phyloP scores from a whole-genome alignment of 2,888 invertebrate species.

The Macaria liturata region DNA sequence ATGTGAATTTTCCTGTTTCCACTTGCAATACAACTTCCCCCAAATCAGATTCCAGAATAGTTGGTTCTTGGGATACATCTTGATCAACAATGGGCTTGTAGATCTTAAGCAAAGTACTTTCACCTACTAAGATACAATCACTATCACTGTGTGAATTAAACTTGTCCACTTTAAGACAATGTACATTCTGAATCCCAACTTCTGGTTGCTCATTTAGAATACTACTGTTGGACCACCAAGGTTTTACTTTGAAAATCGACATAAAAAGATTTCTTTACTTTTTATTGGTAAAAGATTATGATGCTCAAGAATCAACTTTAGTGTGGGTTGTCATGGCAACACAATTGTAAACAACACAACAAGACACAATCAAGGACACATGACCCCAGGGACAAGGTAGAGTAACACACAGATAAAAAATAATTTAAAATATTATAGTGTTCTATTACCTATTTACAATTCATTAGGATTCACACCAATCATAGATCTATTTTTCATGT shows the following conservation, averaged over 20 bases:
- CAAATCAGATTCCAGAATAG: slow-evolving; percentile 90
- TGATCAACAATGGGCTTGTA: slow-evolving; percentile 64
- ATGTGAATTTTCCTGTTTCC: slow-evolving; percentile 91
- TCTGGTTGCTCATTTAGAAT: slow-evolving; percentile 77
- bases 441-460: no score
- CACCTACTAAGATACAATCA: slow-evolving; percentile 87
- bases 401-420: no score
- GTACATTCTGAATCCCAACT: slow-evolving; percentile 84
- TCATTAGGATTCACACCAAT: no score
- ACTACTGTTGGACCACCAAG: slow-evolving; percentile 93
- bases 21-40: slow-evolving; percentile 90
- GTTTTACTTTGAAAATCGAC: slow-evolving; percentile 96
- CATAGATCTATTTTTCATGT: no score
- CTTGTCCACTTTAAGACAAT: slow-evolving; percentile 86
- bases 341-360: slow-evolving; percentile 11
- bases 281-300: background rate
- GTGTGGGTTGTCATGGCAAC: slow-evolving; percentile 18
- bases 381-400: no score
- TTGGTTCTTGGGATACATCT: slow-evolving; percentile 80
- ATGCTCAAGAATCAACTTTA: background rate
- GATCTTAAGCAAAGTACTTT: slow-evolving; percentile 61
- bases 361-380: no score
- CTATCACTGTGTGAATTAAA: slow-evolving; percentile 92
- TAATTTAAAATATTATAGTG: no score
- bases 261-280: slow-evolving; percentile 70